Conservation (phyloP, 2,888 invertebrate genomes). For the Augochlorella aurata region DNA sequence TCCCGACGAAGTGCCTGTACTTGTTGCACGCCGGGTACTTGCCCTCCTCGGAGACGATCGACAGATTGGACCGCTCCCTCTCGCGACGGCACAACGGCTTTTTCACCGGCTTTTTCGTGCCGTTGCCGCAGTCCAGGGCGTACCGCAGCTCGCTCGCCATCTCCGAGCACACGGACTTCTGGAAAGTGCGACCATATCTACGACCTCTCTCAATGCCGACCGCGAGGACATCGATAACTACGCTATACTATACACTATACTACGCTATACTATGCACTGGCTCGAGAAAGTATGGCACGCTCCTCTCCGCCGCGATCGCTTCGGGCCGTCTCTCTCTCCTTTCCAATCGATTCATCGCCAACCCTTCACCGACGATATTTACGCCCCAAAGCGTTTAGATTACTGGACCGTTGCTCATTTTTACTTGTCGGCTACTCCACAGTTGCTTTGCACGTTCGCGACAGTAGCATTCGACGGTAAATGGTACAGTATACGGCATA, state of each 20-base stretch:
- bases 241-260: background rate
- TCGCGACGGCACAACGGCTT: constrained; percentile 63
- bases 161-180: constrained; percentile 89
- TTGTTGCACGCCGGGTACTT: constrained; percentile 69
- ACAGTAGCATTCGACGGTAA: no score
- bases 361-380: no score
- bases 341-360: no score
- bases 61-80: constrained; percentile 69
- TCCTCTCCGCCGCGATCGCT: no score
- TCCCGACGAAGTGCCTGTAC: constrained; percentile 75
- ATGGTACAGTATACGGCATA: no score
- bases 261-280: background rate
- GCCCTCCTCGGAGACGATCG: constrained; percentile 72
- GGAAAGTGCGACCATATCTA: constrained; percentile 68
- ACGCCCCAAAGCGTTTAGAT: no score
- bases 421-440: no score
- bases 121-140: constrained; percentile 85
- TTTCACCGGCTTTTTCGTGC: constrained; percentile 67
- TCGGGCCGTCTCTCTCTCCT: no score
- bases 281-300: no score
- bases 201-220: background rate
- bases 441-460: no score
- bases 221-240: background rate
- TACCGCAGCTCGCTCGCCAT: constrained; percentile 89
- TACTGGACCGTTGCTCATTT: no score